These are phyloP conservation scores for Cyprinodon diabolis DNA, from an alignment of 2,797 vertebrate species.

Conservation along the genomic window DNA sequence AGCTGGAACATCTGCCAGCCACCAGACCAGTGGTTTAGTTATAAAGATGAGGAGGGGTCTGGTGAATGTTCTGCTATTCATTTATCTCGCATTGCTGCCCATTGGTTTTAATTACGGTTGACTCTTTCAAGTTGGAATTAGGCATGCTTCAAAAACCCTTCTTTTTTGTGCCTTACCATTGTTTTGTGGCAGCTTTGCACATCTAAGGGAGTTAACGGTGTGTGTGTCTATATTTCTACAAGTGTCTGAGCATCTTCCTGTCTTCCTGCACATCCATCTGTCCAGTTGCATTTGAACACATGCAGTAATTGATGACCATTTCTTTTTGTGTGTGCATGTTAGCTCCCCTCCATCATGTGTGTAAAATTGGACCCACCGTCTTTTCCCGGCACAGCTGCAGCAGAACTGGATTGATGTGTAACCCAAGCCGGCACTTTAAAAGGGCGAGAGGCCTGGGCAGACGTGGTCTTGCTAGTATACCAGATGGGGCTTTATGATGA, in stretches of 20 bases:
- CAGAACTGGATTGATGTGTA: slow-evolving; percentile 95
- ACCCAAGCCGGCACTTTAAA: slow-evolving; percentile 97
- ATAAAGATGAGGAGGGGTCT: slow-evolving; percentile 66
- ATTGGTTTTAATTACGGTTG: slow-evolving; percentile 96
- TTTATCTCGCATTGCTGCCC: slow-evolving; percentile 92
- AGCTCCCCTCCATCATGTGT: slow-evolving; percentile 30
- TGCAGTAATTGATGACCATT: slow-evolving; percentile 58
- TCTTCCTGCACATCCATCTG: slow-evolving; percentile 52
- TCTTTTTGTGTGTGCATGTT: slow-evolving; percentile 38
- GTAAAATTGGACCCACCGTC: slow-evolving; percentile 40
- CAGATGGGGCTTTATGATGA: slow-evolving; percentile 99
- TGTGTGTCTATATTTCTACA: slow-evolving; percentile 8
- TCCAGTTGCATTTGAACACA: slow-evolving; percentile 52
- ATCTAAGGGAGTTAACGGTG: slow-evolving; percentile 12
- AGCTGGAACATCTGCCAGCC: slow-evolving; percentile 93
- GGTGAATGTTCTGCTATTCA: slow-evolving; percentile 84
- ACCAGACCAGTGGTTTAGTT: slow-evolving; percentile 91
- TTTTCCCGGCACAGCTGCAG: slow-evolving; percentile 92
- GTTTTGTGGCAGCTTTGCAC: slow-evolving; percentile 59
- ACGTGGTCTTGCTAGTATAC: slow-evolving; percentile 91
- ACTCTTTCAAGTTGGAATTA: slow-evolving; percentile 90
- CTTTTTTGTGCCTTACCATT: slow-evolving; percentile 84
- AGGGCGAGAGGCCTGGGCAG: slow-evolving; percentile 95
- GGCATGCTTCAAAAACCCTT: slow-evolving; percentile 88
- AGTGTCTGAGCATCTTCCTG: slow-evolving; percentile 24